These are phyloP conservation scores for Chrosomus eos DNA, from an alignment of 2,797 vertebrate species.

Conservation along the genomic window DNA sequence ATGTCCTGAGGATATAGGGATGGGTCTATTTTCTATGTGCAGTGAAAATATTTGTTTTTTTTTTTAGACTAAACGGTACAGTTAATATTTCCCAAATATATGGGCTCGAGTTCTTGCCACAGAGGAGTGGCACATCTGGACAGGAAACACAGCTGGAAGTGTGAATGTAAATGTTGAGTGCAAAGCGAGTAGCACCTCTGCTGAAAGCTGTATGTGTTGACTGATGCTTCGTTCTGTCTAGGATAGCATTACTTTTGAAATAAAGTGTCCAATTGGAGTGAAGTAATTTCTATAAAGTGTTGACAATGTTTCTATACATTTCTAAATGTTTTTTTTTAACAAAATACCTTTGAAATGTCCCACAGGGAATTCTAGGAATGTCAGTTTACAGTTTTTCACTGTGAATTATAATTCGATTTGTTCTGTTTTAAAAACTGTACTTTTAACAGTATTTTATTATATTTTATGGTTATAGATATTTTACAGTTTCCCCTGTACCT, in stretches of 20 bases:
- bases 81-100: slow-evolving; percentile 32
- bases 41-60: neutral
- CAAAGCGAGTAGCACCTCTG: neutral
- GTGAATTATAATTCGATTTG: no score
- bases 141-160: slow-evolving; percentile 38
- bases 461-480: neutral
- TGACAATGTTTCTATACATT: no score
- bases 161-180: slow-evolving; percentile 23
- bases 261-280: no score
- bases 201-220: slow-evolving; percentile 32
- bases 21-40: neutral
- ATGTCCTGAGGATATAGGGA: no score
- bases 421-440: no score
- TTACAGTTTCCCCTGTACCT: neutral
- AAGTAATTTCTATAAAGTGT: no score
- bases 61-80: neutral
- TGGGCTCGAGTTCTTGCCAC: neutral
- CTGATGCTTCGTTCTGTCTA: neutral
- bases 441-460: neutral
- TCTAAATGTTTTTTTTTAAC: no score
- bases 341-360: neutral
- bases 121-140: slow-evolving; percentile 43
- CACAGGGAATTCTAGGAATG: neutral
- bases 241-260: neutral
- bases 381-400: neutral